Percentiles rank a stretch among this genome's conserved stretches.
These are phyloP conservation scores for Nylanderia fulva DNA, from an alignment of 1,140 invertebrate genomes.

Conservation along the genomic window DNA sequence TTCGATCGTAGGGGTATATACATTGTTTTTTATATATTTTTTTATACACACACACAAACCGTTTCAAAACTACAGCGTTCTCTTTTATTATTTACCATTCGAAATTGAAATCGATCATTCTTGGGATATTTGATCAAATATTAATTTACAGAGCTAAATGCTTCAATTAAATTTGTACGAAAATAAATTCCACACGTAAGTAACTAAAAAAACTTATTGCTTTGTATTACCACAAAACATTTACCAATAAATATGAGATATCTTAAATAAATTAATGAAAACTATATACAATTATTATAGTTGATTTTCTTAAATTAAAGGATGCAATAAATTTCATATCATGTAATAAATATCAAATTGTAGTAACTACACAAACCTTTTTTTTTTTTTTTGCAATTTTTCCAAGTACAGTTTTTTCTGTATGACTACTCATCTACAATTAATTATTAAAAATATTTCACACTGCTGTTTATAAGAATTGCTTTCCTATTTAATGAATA, in stretches of 20 bases:
- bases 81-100: slow-evolving; percentile 4
- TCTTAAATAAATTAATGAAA: neutral
- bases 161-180: neutral
- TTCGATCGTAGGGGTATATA: neutral
- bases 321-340: neutral
- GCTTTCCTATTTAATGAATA: slow-evolving; percentile 15
- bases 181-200: neutral
- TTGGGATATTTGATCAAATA: neutral
- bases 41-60: neutral
- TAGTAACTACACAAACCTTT: neutral
- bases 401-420: neutral
- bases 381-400: neutral
- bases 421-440: neutral
- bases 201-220: neutral
- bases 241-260: neutral
- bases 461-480: neutral
- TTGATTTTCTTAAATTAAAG: neutral
- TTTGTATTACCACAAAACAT: neutral
- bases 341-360: neutral
- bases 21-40: slow-evolving; percentile 11
- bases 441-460: slow-evolving; percentile 24
- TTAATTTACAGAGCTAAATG: neutral
- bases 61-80: neutral
- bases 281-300: neutral
- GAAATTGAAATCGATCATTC: neutral